Base-by-base conservation (phyloP, 2,888 invertebrate genomes). In the Boloria selene region DNA sequence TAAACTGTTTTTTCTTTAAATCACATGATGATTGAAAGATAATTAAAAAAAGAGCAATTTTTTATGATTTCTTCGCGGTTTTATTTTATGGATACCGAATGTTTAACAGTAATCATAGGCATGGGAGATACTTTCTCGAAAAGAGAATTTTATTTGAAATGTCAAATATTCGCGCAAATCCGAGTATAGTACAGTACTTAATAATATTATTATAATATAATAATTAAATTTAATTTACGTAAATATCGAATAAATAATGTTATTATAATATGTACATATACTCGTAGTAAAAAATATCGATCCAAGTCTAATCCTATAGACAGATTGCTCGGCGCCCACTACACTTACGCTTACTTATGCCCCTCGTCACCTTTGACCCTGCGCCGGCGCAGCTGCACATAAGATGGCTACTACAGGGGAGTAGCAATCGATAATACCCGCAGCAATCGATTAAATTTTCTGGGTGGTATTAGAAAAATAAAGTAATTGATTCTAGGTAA, bases 361-460 rank as follows among this genome's bases (percentile, higher is more conserved):
- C 79, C 77, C 77, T 75, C 74, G 71, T 77, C 87, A 88, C 90
- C 90, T 90, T 87, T 87, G 89, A 87, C 90, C 88, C 86, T 75
- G 87, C 90, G 88, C 84, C 65, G 69, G 85, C 80, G 90, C 90
- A 90, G 90, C 90, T 91, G 90, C 87, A 76, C 74, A 75, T 78
- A 88, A 87, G 88, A 87, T 87, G 83, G 84, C 82, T 76, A 76
- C 76, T 77, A 78, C 77, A 79, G 84, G 86, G 87, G 88, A 75
- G 84, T 80, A 78, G 75, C 84, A 88, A 88, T 89, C 88, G 88
- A 88, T 89, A 87, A 74, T 77, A 14, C 17, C 31, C 13, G 47
- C 47, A 16, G 59, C 38, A 59, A 59, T 50, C 59, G 50, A 50
- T 59, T 18, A 50, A 26, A 18, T 4, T 59, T 47, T 59, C 47